A percentile compares a stretch with the other conserved stretches of the same genome.
Conservation (phyloP, 2,888 invertebrate genomes). For the Frankliniella intonsa region DNA sequence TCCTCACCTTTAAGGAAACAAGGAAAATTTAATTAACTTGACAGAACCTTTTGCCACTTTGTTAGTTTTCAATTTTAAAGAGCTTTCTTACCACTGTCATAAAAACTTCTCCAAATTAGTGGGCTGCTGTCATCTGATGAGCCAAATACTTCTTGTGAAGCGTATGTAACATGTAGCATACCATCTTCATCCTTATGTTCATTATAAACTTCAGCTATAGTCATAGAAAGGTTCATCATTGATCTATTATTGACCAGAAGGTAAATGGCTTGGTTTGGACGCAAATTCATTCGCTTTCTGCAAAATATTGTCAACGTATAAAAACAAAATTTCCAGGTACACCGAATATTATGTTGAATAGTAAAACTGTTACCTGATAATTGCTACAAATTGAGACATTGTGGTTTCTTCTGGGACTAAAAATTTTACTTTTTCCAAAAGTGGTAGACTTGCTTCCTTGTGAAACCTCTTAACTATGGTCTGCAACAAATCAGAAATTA, state of each 20-base stretch:
- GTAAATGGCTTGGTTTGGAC: slow-evolving; percentile 69
- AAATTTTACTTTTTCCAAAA: slow-evolving; percentile 79
- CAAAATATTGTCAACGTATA: background rate
- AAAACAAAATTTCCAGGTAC: slow-evolving; percentile 29
- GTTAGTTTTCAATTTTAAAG: background rate
- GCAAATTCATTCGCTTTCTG: slow-evolving; percentile 58
- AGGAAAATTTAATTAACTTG: background rate
- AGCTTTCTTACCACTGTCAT: background rate
- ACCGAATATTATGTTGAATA: slow-evolving; percentile 29
- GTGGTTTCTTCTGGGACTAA: slow-evolving; percentile 84
- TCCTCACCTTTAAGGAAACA: background rate
- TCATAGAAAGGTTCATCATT: slow-evolving; percentile 73
- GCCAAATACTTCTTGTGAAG: slow-evolving; percentile 86
- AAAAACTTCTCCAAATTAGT: background rate
- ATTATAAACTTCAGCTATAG: slow-evolving; percentile 75
- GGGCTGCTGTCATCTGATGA: background rate
- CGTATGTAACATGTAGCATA: slow-evolving; percentile 82
- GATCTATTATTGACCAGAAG: slow-evolving; percentile 77
- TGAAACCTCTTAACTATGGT: slow-evolving; percentile 77
- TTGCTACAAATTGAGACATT: slow-evolving; percentile 81
- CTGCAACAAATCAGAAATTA: slow-evolving; percentile 49
- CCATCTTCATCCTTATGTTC: slow-evolving; percentile 75
- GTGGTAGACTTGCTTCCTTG: slow-evolving; percentile 70
- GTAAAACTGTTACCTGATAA: slow-evolving; percentile 64
- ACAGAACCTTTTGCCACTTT: background rate